Percentiles rank a stretch among this genome's conserved stretches.
Conservation (phyloP, 2,113 vertebrate species). For the Myrmecobius fasciatus region DNA sequence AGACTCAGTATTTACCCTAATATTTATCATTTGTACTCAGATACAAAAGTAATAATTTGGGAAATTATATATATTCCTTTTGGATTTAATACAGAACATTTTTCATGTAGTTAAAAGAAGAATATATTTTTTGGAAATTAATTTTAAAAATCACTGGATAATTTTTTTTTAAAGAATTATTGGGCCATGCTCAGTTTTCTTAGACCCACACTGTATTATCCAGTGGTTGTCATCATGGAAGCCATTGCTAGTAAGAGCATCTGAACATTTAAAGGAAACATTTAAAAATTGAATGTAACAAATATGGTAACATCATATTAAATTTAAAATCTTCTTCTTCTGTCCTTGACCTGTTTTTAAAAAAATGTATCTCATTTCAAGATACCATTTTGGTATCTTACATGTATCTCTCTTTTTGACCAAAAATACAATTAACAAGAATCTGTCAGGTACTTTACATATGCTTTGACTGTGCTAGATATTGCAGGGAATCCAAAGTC, state of each 20-base stretch:
- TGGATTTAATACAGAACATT: neutral
- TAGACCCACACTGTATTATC: conserved; percentile 20
- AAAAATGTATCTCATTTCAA: neutral
- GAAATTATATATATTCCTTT: conserved; percentile 8
- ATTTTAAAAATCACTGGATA: neutral
- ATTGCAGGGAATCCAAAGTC: conserved; percentile 8
- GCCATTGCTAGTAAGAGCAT: conserved; percentile 30
- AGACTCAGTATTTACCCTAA: neutral
- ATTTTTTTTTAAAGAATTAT: neutral
- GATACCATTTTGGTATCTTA: conserved; percentile 4
- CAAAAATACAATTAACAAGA: neutral
- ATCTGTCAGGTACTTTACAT: conserved; percentile 23
- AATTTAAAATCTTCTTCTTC: conserved; percentile 1
- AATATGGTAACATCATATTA: conserved; percentile 14
- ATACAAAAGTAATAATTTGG: neutral
- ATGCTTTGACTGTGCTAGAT: conserved; percentile 6
- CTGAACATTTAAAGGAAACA: conserved; percentile 30
- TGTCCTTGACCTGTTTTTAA: neutral
- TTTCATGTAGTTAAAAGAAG: neutral
- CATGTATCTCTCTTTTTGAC: conserved; percentile 30
- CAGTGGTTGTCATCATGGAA: neutral
- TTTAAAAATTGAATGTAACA: neutral
- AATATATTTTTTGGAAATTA: neutral
- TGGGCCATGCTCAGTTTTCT: conserved; percentile 25
- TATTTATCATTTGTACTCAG: conserved; percentile 31